A percentile compares a stretch with the other conserved stretches of the same genome.
Evolutionary conservation across 1,140 invertebrate genomes (phyloP).

Genomic region (Manduca sexta): DNA sequence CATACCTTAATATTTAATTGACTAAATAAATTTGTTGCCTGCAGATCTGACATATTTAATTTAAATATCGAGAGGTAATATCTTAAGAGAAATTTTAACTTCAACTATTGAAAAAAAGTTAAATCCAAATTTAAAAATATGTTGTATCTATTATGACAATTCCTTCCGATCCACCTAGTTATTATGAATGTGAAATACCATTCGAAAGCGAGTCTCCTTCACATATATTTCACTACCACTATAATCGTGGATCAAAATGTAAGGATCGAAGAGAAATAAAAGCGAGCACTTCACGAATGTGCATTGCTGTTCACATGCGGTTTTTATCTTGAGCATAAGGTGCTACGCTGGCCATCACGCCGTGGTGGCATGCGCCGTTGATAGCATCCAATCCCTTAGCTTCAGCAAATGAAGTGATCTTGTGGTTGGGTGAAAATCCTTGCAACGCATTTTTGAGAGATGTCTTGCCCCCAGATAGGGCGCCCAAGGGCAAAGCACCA

Average conservation of each 20-base stretch:
- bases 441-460: conserved; percentile 97
- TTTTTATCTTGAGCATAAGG: conserved; percentile 73
- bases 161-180: conserved; percentile 70
- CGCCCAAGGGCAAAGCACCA: conserved; percentile 96
- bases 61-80: conserved; percentile 73
- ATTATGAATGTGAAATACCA: conserved; percentile 69
- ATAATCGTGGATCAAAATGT: conserved; percentile 56
- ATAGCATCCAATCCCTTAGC: conserved; percentile 99
- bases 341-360: conserved; percentile 85
- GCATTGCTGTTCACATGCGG: conserved; percentile 72
- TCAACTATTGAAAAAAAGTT: conserved; percentile 73
- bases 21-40: conserved; percentile 75
- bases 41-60: conserved; percentile 73
- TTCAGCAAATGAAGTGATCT: conserved; percentile 98
- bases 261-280: conserved; percentile 67
- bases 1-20: conserved; percentile 75
- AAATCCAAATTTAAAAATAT: conserved; percentile 70
- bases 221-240: conserved; percentile 71
- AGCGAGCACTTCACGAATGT: conserved; percentile 72
- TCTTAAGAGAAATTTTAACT: conserved; percentile 72
- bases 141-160: conserved; percentile 70
- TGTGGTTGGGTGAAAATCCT: conserved; percentile 98
- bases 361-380: conserved; percentile 98
- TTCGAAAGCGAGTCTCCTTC: conserved; percentile 69
- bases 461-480: conserved; percentile 96